Base-by-base conservation (phyloP, 2,113 vertebrate genomes). In the Egretta garzetta region DNA sequence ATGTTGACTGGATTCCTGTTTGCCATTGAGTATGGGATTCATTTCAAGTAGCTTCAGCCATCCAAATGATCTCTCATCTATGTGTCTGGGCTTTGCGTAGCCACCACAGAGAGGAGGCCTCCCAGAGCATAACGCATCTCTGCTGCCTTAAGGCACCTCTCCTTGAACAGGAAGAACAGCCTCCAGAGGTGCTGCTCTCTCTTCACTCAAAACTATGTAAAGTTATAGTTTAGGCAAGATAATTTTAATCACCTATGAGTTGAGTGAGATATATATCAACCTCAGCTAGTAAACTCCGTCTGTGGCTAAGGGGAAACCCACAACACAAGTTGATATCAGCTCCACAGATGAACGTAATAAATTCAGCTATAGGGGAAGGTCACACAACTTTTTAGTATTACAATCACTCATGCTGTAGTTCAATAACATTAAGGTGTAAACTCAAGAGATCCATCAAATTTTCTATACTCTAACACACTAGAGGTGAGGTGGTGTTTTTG, bases 391-490 rank as follows among this genome's bases (percentile, higher is more conserved):
- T 39, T 95, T 89, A 97, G 86, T 80, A 22, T 7, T 33, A 33
- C 1, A 12, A 12, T 37, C 23, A 26, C 24, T 37, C 55, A 13
- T 35, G 56, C 41, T 86, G 76, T 88, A 83, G 86, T 96, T 97
- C 97, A 97, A 67, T 92, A 94, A 91, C 67, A 83, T 92, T 93
- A 82, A 96, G 75, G 76, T 96, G 93, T 84, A 56, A 97, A 96
- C 95, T 67, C 86, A 95, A 88, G 95, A 96, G 94, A 88, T 81
- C 93, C 88, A 30, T 45, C 86, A 68, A 49, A 88, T 82, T 72
- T 90, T 74, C 94, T 95, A 50, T 43, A 56, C 75, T 86, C 75
- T 67, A 18, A 76, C 95, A 64, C 39, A 47, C 90, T 71, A 35
- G 16, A 27, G 63, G 37, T 22, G 33, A 83, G 88, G 33, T 32